Percentiles rank a stretch among this genome's conserved stretches.
phyloP scores from a whole-genome alignment of 2,888 invertebrate genomes.

The Amphipyra berbera region DNA sequence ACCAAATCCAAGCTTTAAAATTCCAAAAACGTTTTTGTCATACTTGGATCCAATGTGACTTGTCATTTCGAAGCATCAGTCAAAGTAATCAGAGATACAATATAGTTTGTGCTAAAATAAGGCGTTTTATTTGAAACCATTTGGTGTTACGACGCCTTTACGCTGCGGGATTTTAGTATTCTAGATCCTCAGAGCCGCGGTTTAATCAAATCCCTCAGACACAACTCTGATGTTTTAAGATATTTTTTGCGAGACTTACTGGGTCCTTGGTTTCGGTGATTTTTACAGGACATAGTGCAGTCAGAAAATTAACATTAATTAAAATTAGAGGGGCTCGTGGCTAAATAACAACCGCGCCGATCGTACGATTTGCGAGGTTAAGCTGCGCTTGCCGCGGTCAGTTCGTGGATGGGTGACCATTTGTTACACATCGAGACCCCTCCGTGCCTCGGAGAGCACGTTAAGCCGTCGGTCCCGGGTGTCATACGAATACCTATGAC shows the following conservation, averaged over 20 bases:
- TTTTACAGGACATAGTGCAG: too few species aligned
- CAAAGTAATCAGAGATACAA: slow-evolving; percentile 37
- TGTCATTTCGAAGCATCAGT: slow-evolving; percentile 18
- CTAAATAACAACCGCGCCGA: too few species aligned
- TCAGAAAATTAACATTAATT: neutral
- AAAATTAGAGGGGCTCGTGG: too few species aligned
- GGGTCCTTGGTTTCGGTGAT: neutral
- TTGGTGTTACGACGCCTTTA: slow-evolving; percentile 36
- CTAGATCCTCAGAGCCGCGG: slow-evolving; percentile 24
- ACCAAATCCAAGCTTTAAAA: neutral
- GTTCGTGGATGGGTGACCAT: too few species aligned
- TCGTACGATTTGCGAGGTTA: too few species aligned
- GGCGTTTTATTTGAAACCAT: slow-evolving; percentile 40
- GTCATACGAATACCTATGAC: too few species aligned
- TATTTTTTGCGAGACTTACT: slow-evolving; percentile 20
- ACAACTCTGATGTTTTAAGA: slow-evolving; percentile 30
- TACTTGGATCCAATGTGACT: slow-evolving; percentile 7
- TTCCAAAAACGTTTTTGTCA: neutral
- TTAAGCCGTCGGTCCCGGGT: too few species aligned
- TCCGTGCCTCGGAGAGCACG: too few species aligned
- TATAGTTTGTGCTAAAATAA: slow-evolving; percentile 35
- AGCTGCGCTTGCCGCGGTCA: too few species aligned
- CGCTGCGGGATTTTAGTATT: slow-evolving; percentile 27
- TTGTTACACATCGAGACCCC: too few species aligned
- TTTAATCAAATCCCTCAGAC: slow-evolving; percentile 52